These are phyloP conservation scores for Glaucomys volans DNA, from an alignment of 2,113 vertebrate species.

Conservation along the genomic window DNA sequence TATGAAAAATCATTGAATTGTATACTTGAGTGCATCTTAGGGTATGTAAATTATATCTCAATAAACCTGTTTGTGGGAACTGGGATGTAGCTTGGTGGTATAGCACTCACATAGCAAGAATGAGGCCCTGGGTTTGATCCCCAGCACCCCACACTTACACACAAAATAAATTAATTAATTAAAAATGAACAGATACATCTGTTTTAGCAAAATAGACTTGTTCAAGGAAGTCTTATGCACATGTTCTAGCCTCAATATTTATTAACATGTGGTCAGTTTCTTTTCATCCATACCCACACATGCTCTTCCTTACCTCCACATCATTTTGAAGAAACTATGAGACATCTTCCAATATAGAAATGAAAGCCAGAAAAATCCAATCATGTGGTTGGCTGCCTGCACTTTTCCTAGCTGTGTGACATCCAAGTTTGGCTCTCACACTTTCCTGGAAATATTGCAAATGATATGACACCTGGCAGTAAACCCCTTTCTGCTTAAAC, in stretches of 20 bases:
- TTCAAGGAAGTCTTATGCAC: neutral
- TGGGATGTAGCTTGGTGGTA: no score
- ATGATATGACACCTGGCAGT: neutral
- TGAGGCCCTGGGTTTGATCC: no score
- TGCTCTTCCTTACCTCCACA: neutral
- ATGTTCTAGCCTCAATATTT: neutral
- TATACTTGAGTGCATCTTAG: neutral
- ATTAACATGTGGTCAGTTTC: neutral
- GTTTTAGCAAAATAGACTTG: neutral
- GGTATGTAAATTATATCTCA: neutral
- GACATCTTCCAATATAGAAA: neutral
- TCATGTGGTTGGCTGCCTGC: neutral
- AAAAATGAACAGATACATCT: neutral
- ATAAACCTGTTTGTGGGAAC: neutral
- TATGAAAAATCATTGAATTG: neutral
- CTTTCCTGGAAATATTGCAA: neutral
- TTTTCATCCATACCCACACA: neutral
- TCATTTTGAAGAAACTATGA: neutral
- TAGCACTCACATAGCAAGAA: no score
- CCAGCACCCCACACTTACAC: no score
- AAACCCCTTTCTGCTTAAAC: neutral
- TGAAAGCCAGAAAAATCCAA: neutral
- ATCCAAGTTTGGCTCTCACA: neutral
- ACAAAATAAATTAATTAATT: no score
- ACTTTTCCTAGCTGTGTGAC: neutral